Percentiles rank a stretch among this genome's conserved stretches.
Conservation (phyloP, 92 coral and sea anemone species). For the Paramuricea clavata region DNA sequence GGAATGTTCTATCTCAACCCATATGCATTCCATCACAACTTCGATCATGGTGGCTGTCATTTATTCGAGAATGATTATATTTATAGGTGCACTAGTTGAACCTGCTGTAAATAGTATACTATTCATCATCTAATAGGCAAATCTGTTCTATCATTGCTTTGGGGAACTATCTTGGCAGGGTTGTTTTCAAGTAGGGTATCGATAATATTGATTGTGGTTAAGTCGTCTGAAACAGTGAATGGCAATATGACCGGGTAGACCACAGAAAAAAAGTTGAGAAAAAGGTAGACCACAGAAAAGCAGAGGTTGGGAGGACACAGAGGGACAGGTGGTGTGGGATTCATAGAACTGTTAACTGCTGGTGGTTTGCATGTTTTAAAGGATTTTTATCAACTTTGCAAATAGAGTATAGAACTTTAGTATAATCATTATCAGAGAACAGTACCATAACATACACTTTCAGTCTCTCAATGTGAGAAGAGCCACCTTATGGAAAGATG, state of each 20-base stretch:
- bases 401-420: slow-evolving; percentile 36
- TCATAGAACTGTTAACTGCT: slow-evolving; percentile 13
- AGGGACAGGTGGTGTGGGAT: background rate
- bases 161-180: background rate
- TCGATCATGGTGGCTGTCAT: background rate
- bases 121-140: background rate
- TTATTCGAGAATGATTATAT: background rate
- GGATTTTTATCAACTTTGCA: slow-evolving; percentile 49
- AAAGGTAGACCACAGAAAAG: too few species aligned
- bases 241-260: slow-evolving; percentile 58
- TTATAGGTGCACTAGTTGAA: background rate
- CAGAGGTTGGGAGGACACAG: background rate
- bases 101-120: background rate
- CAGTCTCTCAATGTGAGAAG: slow-evolving; percentile 6
- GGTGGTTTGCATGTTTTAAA: background rate
- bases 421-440: slow-evolving; percentile 58
- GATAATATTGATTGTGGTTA: slow-evolving; percentile 8
- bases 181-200: slow-evolving; percentile 29
- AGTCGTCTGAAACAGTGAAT: slow-evolving; percentile 27
- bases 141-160: background rate
- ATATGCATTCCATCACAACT: background rate
- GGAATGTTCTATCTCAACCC: background rate
- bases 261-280: slow-evolving; percentile 42
- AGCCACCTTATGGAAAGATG: slow-evolving; percentile 43
- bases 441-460: slow-evolving; percentile 50